Evolutionary conservation across 2,888 invertebrate species (phyloP).

Genomic region (Minunthozetes semirufus): DNA sequence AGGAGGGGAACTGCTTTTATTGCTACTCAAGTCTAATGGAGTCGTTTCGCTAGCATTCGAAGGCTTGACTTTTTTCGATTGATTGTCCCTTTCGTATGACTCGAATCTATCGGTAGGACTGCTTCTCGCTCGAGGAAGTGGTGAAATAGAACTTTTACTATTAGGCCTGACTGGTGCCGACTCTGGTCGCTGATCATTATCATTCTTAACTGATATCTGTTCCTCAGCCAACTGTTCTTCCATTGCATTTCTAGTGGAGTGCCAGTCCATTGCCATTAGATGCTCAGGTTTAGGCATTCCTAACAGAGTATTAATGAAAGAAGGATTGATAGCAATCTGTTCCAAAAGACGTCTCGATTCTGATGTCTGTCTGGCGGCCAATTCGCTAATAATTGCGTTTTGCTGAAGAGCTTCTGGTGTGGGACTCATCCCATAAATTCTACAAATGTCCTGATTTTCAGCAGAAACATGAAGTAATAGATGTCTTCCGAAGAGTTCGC

Average conservation of each 20-base stretch:
- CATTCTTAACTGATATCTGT: not conserved
- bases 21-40: constrained; percentile 17
- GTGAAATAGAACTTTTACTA: not conserved
- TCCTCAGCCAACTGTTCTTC: not conserved
- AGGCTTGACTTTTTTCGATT: not conserved
- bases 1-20: constrained; percentile 36
- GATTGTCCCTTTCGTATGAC: not conserved
- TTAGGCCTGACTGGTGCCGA: constrained; percentile 1
- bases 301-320: not conserved
- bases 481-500: constrained; percentile 48
- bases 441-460: constrained; percentile 47
- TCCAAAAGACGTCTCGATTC: constrained; percentile 1
- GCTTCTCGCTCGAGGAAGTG: constrained; percentile 8
- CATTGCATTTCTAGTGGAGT: not conserved
- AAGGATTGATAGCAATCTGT: constrained; percentile 8
- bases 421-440: constrained; percentile 42
- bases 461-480: constrained; percentile 48
- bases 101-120: not conserved
- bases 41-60: not conserved
- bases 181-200: not conserved
- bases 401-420: constrained; percentile 29
- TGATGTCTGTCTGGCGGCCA: constrained; percentile 12
- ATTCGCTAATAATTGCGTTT: constrained; percentile 2
- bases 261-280: not conserved
- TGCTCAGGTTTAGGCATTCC: constrained; percentile 17